A percentile compares a stretch with the other conserved stretches of the same genome.
phyloP scores from a whole-genome alignment of 2,797 vertebrate genomes.

The Centroberyx gerrardi region DNA sequence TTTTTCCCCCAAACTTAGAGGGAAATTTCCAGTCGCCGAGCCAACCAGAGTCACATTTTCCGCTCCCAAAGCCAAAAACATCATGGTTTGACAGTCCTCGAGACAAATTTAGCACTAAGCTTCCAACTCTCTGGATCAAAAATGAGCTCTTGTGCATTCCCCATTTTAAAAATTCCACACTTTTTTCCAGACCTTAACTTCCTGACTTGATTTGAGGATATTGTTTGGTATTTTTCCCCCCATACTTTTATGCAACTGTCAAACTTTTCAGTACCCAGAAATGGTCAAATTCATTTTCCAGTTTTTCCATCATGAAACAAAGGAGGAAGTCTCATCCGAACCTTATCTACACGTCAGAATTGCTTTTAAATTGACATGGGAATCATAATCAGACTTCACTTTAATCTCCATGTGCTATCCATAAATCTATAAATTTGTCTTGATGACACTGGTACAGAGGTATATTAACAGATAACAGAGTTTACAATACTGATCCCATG shows the following conservation, averaged over 20 bases:
- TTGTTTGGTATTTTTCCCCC: no score
- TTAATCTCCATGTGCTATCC: no score
- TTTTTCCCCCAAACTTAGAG: conserved; percentile 28
- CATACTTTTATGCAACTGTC: not conserved
- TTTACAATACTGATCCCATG: no score
- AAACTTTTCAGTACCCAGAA: not conserved
- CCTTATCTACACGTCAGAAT: no score
- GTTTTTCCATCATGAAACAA: not conserved
- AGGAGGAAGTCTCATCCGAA: not conserved
- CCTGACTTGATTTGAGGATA: not conserved
- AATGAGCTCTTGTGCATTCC: not conserved
- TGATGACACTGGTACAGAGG: no score
- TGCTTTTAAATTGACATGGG: no score
- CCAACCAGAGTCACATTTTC: conserved; percentile 65
- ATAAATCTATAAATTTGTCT: no score
- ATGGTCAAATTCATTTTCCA: not conserved
- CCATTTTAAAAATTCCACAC: not conserved
- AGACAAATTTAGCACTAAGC: not conserved
- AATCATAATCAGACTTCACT: no score
- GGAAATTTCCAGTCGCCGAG: conserved; percentile 45
- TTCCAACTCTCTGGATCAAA: conserved; percentile 37
- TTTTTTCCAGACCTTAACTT: not conserved
- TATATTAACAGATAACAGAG: no score
- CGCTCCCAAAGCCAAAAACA: conserved; percentile 50
- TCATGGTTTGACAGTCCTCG: not conserved